Conservation (phyloP, 2,888 invertebrate species). For the Plutella xylostella region DNA sequence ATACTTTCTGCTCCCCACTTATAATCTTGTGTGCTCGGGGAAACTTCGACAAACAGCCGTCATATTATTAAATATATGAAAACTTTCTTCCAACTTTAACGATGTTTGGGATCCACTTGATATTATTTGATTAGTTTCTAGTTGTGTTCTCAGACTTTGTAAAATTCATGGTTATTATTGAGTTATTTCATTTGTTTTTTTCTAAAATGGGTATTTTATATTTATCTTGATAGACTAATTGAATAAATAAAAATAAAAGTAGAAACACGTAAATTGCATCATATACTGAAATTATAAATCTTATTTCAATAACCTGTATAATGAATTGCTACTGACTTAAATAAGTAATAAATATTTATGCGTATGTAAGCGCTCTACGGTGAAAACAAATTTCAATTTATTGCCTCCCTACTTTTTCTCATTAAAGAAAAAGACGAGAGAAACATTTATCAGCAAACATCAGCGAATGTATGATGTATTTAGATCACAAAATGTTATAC, state of each 20-base stretch:
- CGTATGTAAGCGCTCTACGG: constrained; percentile 33
- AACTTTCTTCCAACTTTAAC: constrained; percentile 45
- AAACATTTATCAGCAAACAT: constrained; percentile 43
- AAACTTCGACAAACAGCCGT: constrained; percentile 59
- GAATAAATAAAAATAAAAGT: too few species aligned
- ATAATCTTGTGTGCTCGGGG: constrained; percentile 54
- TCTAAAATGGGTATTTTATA: too few species aligned
- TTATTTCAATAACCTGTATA: constrained; percentile 40
- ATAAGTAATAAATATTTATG: constrained; percentile 52
- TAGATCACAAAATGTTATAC: constrained; percentile 37
- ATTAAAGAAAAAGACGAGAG: constrained; percentile 45
- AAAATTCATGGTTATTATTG: background rate
- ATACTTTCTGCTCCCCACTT: constrained; percentile 60
- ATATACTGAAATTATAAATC: constrained; percentile 29
- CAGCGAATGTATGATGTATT: constrained; percentile 29
- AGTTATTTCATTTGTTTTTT: too few species aligned
- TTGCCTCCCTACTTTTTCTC: constrained; percentile 44
- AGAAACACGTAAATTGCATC: too few species aligned
- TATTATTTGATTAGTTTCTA: constrained; percentile 38
- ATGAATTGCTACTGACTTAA: constrained; percentile 47
- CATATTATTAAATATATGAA: constrained; percentile 60
- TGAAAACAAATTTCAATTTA: constrained; percentile 57
- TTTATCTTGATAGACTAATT: too few species aligned
- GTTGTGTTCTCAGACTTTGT: constrained; percentile 26
- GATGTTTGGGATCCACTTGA: constrained; percentile 42